These are phyloP conservation scores for Epiblema foenella DNA, from an alignment of 2,888 invertebrate genomes.

Conservation along the genomic window DNA sequence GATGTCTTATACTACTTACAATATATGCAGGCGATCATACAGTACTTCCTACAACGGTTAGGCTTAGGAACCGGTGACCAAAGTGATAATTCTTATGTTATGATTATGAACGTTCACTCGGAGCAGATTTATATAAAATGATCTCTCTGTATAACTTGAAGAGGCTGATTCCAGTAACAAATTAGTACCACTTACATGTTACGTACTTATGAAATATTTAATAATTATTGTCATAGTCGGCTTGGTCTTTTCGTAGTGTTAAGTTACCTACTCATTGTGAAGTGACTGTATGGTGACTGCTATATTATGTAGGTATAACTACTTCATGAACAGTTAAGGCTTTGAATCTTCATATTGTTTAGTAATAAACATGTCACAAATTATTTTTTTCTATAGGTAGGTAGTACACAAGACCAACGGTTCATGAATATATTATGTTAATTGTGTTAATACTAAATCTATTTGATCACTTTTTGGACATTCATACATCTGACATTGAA, in stretches of 20 bases:
- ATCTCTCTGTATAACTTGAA: neutral
- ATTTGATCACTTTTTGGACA: conserved; percentile 79
- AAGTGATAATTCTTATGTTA: neutral
- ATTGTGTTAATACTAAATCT: conserved; percentile 81
- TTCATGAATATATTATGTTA: conserved; percentile 75
- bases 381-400: conserved; percentile 7
- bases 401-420: conserved; percentile 60
- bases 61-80: conserved; percentile 30
- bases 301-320: conserved; percentile 60
- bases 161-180: conserved; percentile 3
- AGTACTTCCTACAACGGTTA: conserved; percentile 59
- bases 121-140: conserved; percentile 11
- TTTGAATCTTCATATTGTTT: conserved; percentile 22
- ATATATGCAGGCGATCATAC: conserved; percentile 57
- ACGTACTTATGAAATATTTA: conserved; percentile 35
- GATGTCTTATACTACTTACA: conserved; percentile 49
- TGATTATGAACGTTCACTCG: conserved; percentile 17
- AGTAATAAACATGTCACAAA: conserved; percentile 18
- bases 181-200: conserved; percentile 30
- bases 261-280: conserved; percentile 53
- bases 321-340: conserved; percentile 77
- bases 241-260: conserved; percentile 27
- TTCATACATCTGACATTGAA: conserved; percentile 81
- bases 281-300: conserved; percentile 62
- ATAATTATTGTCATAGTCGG: conserved; percentile 38